A percentile compares a stretch with the other conserved stretches of the same genome.
phyloP scores from a whole-genome alignment of 2,113 vertebrate genomes.

The Chelonoidis abingdonii region DNA sequence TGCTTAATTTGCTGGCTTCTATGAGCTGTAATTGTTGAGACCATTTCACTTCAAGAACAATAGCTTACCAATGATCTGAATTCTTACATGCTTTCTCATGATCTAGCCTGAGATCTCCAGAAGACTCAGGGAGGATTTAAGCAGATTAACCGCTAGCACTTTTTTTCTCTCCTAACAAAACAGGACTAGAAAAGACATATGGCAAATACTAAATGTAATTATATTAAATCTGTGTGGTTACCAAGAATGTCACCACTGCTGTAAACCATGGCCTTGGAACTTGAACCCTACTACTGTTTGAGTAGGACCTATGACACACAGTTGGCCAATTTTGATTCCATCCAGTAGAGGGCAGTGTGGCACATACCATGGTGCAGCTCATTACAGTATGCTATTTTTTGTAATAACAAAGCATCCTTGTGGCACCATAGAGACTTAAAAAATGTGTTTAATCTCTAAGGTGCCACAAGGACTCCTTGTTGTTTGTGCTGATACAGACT shows the following conservation, averaged over 20 bases:
- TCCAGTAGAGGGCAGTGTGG: background rate
- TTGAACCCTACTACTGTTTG: background rate
- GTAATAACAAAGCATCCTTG: too few species aligned
- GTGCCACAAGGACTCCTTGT: too few species aligned
- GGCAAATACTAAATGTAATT: background rate
- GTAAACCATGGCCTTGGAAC: background rate
- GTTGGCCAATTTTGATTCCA: background rate
- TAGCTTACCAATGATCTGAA: slow-evolving; percentile 24
- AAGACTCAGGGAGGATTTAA: background rate
- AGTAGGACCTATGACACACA: background rate
- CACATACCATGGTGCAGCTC: background rate
- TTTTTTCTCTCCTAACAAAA: background rate
- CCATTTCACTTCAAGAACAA: slow-evolving; percentile 24
- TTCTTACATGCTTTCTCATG: background rate
- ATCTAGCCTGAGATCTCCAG: background rate
- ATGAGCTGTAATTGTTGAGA: slow-evolving; percentile 26
- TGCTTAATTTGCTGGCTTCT: background rate
- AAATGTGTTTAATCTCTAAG: too few species aligned
- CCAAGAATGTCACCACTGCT: background rate
- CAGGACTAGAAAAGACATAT: background rate
- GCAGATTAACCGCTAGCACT: background rate
- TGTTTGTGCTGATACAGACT: too few species aligned
- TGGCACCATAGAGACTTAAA: too few species aligned
- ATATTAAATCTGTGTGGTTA: background rate
- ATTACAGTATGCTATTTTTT: background rate